Conservation (phyloP, 2,797 vertebrate genomes). For the Micromesistius poutassou region DNA sequence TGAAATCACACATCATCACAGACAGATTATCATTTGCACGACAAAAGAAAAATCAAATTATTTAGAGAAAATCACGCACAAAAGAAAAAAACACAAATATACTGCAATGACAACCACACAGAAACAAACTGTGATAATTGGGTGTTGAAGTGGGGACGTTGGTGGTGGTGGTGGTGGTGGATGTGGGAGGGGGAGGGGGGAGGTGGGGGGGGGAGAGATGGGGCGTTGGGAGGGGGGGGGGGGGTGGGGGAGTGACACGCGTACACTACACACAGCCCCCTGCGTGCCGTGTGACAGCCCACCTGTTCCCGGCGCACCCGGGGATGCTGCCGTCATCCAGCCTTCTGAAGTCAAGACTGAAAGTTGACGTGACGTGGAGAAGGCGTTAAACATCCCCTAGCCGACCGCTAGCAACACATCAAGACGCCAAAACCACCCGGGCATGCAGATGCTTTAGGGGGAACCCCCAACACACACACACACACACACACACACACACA, state of each 20-base stretch:
- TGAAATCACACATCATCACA: conserved; percentile 26
- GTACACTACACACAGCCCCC: conserved; percentile 39
- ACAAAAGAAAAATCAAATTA: not conserved
- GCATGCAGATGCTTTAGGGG: conserved; percentile 60
- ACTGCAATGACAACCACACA: not conserved
- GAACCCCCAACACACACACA: conserved; percentile 21
- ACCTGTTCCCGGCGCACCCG: conserved; percentile 78
- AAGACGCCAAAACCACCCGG: conserved; percentile 62
- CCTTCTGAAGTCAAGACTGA: conserved; percentile 81
- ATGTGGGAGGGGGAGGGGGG: conserved; percentile 3
- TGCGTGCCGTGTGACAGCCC: conserved; percentile 57
- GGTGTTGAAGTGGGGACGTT: not conserved
- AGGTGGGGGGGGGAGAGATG: conserved; percentile 10
- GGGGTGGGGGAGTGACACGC: conserved; percentile 13
- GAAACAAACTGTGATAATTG: not conserved
- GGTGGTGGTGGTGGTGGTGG: conserved; percentile 7
- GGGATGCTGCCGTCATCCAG: conserved; percentile 77
- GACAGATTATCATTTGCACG: conserved; percentile 18
- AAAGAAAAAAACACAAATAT: conserved; percentile 5
- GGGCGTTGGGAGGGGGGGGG: conserved; percentile 1
- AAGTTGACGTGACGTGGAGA: conserved; percentile 76
- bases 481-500: no score
- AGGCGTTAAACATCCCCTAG: conserved; percentile 64
- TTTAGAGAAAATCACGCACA: not conserved
- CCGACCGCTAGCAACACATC: conserved; percentile 30